Evolutionary conservation across 2,113 vertebrate species (phyloP).

Genomic region (Prolemur simus): DNA sequence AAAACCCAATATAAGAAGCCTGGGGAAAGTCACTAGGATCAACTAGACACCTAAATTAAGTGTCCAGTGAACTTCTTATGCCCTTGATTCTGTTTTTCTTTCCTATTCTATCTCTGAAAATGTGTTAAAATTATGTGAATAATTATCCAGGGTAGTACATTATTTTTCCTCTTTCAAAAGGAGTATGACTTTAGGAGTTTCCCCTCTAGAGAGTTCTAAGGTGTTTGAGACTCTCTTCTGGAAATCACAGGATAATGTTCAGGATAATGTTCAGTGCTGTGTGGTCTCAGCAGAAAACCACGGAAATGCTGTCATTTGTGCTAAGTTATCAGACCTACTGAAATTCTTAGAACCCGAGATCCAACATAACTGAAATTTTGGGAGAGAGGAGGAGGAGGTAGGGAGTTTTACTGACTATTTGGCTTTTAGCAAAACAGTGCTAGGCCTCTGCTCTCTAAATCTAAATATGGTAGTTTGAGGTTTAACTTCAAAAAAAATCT

Average conservation of each 20-base stretch:
- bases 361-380: not conserved
- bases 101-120: not conserved
- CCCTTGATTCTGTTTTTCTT: not conserved
- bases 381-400: not conserved
- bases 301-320: not conserved
- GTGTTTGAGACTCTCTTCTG: not conserved
- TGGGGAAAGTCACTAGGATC: not conserved
- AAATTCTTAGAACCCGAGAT: not conserved
- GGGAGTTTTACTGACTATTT: not conserved
- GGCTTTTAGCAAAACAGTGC: not conserved
- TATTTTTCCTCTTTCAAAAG: not conserved
- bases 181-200: not conserved
- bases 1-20: not conserved
- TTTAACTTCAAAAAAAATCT: slow-evolving; percentile 2
- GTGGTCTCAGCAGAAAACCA: not conserved
- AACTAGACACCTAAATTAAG: not conserved
- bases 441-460: slow-evolving; percentile 33
- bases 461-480: not conserved
- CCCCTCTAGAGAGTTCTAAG: not conserved
- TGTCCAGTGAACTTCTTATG: not conserved
- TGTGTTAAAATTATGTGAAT: not conserved
- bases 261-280: not conserved
- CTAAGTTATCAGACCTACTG: not conserved
- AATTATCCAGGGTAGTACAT: not conserved
- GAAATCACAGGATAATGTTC: not conserved